These are phyloP conservation scores for Trichogramma dendrolimi DNA, from an alignment of 2,888 invertebrate genomes.

Conservation along the genomic window DNA sequence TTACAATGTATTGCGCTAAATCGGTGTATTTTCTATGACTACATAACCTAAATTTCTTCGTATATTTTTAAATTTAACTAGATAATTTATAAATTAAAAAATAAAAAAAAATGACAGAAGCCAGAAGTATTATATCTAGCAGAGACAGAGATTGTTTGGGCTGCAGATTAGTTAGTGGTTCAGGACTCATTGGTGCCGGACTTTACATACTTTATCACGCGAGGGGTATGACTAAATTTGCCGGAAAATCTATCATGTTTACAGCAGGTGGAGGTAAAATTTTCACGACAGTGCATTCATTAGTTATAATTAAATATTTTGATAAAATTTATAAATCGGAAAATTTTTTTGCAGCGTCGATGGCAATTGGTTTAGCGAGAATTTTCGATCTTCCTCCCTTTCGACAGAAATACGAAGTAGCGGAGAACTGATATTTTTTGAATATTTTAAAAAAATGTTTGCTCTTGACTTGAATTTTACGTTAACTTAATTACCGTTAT, in stretches of 20 bases:
- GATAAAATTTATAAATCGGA: constrained; percentile 13
- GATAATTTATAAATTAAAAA: too few species aligned
- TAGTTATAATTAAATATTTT: constrained; percentile 9
- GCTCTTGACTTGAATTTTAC: background rate
- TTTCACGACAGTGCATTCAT: background rate
- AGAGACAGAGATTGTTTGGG: constrained; percentile 58
- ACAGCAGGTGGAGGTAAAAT: constrained; percentile 54
- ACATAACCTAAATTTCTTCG: too few species aligned
- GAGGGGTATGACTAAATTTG: constrained; percentile 55
- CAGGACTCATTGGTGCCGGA: constrained; percentile 62
- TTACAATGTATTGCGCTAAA: too few species aligned
- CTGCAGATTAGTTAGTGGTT: constrained; percentile 61
- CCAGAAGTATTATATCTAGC: constrained; percentile 44
- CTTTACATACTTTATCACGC: constrained; percentile 59
- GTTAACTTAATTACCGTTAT: background rate
- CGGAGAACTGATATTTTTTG: background rate
- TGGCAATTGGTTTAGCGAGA: constrained; percentile 59
- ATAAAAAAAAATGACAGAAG: constrained; percentile 15
- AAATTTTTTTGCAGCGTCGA: constrained; percentile 55
- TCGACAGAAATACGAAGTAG: constrained; percentile 29
- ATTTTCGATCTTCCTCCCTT: constrained; percentile 55
- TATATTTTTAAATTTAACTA: too few species aligned
- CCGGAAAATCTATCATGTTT: constrained; percentile 53
- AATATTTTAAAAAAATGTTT: background rate
- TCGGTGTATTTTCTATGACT: too few species aligned